These are phyloP conservation scores for Xiphophorus maculatus DNA, from an alignment of 2,113 vertebrate genomes.

Conservation along the genomic window DNA sequence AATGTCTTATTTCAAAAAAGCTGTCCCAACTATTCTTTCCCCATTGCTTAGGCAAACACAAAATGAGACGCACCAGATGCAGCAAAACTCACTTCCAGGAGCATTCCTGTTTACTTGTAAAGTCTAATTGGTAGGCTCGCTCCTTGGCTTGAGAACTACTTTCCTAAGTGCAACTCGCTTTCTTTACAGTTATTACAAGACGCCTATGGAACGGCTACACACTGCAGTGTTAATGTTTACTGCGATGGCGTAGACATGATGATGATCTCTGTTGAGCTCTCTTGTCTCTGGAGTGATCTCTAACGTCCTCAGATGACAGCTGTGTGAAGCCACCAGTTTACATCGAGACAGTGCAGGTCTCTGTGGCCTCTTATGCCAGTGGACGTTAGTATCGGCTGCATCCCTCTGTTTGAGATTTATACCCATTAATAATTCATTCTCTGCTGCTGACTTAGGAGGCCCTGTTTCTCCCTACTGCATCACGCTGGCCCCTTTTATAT, in stretches of 20 bases:
- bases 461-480: slow-evolving; percentile 42
- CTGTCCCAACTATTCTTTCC: too few species aligned
- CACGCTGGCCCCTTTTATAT: slow-evolving; percentile 47
- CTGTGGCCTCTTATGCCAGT: slow-evolving; percentile 52
- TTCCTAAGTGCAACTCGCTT: slow-evolving; percentile 25
- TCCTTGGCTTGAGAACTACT: slow-evolving; percentile 48
- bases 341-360: slow-evolving; percentile 62
- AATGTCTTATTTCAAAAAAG: slow-evolving; percentile 41
- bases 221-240: slow-evolving; percentile 36
- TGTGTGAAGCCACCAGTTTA: slow-evolving; percentile 36
- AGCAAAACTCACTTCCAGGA: background rate
- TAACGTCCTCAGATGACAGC: slow-evolving; percentile 50
- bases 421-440: slow-evolving; percentile 74
- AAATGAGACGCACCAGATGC: slow-evolving; percentile 1
- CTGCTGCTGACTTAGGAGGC: slow-evolving; percentile 57
- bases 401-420: slow-evolving; percentile 70
- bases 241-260: slow-evolving; percentile 30
- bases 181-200: slow-evolving; percentile 46
- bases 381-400: slow-evolving; percentile 66
- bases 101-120: background rate
- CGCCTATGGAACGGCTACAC: slow-evolving; percentile 29
- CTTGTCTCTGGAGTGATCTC: slow-evolving; percentile 44
- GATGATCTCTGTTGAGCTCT: slow-evolving; percentile 48
- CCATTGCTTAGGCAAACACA: slow-evolving; percentile 14
- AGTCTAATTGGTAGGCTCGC: slow-evolving; percentile 43